These are phyloP conservation scores for Xanthia togata DNA, from an alignment of 2,888 invertebrate species.

Conservation along the genomic window DNA sequence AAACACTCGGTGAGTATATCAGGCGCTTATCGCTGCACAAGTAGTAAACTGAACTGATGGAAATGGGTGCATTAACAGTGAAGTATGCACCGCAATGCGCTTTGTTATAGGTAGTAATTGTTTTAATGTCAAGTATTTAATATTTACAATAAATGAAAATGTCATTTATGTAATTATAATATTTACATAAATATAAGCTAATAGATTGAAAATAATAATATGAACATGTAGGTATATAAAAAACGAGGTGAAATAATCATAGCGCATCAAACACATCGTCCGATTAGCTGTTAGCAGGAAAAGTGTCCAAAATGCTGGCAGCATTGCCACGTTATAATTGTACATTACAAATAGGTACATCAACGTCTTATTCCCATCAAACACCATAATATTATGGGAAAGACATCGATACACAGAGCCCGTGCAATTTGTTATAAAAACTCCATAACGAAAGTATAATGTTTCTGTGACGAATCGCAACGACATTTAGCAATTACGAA, in stretches of 20 bases:
- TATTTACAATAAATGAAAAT: no score
- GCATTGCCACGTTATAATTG: no score
- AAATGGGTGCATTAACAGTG: slow-evolving; percentile 33
- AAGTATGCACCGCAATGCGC: slow-evolving; percentile 42
- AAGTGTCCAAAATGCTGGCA: no score
- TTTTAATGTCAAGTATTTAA: no score
- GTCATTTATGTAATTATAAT: no score
- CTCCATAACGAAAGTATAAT: slow-evolving; percentile 46
- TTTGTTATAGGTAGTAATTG: background rate
- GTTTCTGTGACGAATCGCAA: slow-evolving; percentile 43
- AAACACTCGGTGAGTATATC: slow-evolving; percentile 30
- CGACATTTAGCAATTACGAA: slow-evolving; percentile 38
- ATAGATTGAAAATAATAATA: no score
- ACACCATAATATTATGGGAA: slow-evolving; percentile 27
- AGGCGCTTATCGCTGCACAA: slow-evolving; percentile 23
- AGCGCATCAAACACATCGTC: no score
- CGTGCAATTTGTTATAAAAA: slow-evolving; percentile 33
- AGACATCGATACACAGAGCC: slow-evolving; percentile 37
- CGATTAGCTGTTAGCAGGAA: no score
- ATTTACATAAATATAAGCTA: no score
- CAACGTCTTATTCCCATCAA: background rate
- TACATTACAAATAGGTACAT: slow-evolving; percentile 1
- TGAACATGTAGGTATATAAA: no score
- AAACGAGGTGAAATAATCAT: no score
- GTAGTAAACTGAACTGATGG: slow-evolving; percentile 41